phyloP scores from a whole-genome alignment of 30 jellyfish, hydroid and myxozoan species.

The Morbakka virulenta region DNA sequence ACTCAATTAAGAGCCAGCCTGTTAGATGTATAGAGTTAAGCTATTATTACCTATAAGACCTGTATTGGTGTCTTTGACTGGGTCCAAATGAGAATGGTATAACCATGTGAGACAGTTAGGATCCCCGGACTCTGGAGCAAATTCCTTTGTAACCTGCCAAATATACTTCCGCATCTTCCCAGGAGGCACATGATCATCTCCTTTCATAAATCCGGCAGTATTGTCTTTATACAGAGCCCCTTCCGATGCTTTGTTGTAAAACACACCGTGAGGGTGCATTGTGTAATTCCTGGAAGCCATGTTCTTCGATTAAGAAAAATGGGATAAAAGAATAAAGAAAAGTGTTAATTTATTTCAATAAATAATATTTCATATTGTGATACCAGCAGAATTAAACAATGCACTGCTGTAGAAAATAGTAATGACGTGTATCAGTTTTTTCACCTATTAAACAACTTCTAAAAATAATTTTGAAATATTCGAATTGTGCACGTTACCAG shows the following conservation, averaged over 20 bases:
- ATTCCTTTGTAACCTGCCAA: conserved; percentile 46
- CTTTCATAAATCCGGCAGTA: conserved; percentile 23
- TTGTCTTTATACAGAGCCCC: conserved; percentile 47
- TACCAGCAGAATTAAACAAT: no score
- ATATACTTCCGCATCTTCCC: conserved; percentile 17
- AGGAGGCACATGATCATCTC: conserved; percentile 42
- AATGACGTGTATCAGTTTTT: no score
- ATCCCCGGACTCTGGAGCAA: conserved; percentile 53
- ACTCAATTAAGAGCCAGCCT: no score
- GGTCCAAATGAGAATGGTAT: conserved; percentile 50
- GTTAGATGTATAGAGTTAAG: no score
- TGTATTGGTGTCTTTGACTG: conserved; percentile 35
- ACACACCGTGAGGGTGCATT: conserved; percentile 61
- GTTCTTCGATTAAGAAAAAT: conserved; percentile 13
- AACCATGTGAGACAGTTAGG: conserved; percentile 57
- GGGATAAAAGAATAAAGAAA: background rate
- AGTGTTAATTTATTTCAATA: no score
- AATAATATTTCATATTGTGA: no score
- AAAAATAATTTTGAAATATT: no score
- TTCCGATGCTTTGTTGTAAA: conserved; percentile 52
- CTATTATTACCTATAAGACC: conserved; percentile 65
- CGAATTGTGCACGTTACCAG: no score
- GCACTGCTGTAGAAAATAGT: no score
- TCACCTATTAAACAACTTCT: no score
- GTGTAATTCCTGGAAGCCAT: conserved; percentile 41